Evolutionary conservation across 1,140 invertebrate species (phyloP).

Genomic region (Tetragonula clypearis): DNA sequence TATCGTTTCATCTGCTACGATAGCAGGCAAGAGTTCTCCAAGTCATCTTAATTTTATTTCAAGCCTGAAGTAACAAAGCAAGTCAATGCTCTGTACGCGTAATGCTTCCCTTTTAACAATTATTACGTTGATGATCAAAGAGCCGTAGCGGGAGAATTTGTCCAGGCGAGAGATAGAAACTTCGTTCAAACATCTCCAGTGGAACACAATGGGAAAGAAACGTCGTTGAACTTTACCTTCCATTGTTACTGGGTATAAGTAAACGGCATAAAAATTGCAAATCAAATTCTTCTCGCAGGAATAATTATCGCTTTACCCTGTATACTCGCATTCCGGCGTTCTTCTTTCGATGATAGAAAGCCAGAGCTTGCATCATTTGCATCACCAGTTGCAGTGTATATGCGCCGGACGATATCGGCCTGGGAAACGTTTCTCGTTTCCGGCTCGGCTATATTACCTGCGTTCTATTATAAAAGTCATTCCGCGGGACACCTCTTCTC

Average conservation of each 20-base stretch:
- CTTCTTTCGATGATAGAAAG: constrained; percentile 2
- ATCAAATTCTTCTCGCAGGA: not conserved
- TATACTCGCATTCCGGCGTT: not conserved
- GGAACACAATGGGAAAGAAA: no score
- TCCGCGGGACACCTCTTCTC: constrained; percentile 67
- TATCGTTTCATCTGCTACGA: not conserved
- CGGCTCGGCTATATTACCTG: constrained; percentile 64
- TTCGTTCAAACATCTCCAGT: no score
- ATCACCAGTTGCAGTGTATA: not conserved
- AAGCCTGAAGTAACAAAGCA: no score
- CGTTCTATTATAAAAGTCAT: constrained; percentile 77
- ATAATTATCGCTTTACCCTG: not conserved
- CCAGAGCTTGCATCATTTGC: not conserved
- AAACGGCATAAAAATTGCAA: not conserved
- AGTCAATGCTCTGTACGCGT: no score
- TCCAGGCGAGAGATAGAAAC: not conserved
- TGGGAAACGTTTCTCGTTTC: constrained; percentile 52
- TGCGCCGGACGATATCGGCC: constrained; percentile 26
- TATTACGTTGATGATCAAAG: not conserved
- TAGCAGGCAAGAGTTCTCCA: not conserved
- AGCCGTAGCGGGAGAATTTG: not conserved
- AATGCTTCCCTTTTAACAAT: not conserved
- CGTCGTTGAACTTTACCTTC: not conserved
- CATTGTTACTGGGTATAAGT: not conserved
- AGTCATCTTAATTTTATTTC: not conserved